A percentile compares a stretch with the other conserved stretches of the same genome.
Conservation (phyloP, 2,797 vertebrate genomes). For the Ispidina picta region DNA sequence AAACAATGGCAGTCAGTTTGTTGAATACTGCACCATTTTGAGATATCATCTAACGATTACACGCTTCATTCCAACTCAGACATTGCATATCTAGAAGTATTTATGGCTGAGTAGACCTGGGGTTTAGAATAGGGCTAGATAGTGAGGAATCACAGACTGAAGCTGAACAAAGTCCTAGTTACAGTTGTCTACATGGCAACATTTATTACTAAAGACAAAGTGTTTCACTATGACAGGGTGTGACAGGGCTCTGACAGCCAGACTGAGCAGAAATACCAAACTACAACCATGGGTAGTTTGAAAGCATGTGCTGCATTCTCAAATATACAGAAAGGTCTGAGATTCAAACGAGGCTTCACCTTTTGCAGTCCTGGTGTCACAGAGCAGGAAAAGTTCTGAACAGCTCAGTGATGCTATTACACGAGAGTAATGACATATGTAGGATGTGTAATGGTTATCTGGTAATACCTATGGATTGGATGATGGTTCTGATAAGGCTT, state of each 20-base stretch:
- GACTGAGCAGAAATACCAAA: neutral
- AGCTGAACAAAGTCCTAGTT: neutral
- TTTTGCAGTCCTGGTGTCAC: neutral
- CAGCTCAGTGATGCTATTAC: neutral
- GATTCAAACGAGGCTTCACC: neutral
- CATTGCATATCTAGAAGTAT: neutral
- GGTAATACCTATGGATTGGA: neutral
- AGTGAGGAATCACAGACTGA: neutral
- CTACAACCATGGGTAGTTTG: neutral
- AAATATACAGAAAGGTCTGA: neutral
- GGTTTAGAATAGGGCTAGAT: neutral
- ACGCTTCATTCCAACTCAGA: neutral
- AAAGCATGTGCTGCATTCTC: neutral
- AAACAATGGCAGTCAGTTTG: neutral
- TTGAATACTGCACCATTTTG: neutral
- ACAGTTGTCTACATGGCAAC: neutral
- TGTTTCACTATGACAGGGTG: neutral
- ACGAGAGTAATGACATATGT: neutral
- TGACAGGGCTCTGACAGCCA: neutral
- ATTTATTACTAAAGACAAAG: neutral
- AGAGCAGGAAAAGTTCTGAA: neutral
- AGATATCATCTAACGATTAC: neutral
- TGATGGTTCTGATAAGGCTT: neutral
- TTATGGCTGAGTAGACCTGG: neutral
- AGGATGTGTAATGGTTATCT: neutral